Evolutionary conservation across 2,113 vertebrate genomes (phyloP), one percentile per base, ranked within the genome.

Genomic region (Sardina pilchardus): DNA sequence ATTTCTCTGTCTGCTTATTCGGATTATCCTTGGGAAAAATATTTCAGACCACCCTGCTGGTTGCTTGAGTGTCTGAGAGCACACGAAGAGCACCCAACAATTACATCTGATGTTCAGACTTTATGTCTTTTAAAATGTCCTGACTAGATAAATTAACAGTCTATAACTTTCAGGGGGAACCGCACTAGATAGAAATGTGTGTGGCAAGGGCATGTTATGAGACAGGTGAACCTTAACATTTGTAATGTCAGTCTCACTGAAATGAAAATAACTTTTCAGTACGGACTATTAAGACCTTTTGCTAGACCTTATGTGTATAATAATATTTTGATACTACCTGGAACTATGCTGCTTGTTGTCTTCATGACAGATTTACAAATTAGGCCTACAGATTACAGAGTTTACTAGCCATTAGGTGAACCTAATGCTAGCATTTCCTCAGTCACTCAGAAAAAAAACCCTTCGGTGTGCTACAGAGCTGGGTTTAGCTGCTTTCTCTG

Each of bases 401-500:
- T 1, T 24, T 24, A 5, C 53, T 59, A 19, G 4, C 21, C 53
- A 39, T 78, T 30, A 78, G 10, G 71, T 36, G 71, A 39, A 78
- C 12, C 10, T 78, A 78, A 78, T 78, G 71, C 30, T 36, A 3
- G 30, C 34, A 78, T 78, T 78, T 78, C 71, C 26, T 78, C 71
- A 78, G 26, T 10, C 71, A 36, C 30, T 36, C 71, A 39, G 71
- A 34, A 16, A 34, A 83, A 42, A 85, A 45, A 30, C 39, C 21
- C 56, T 81, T 87, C 26, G 30, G 80, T 86, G 53, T 89, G n/a
- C 59, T 84, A 56, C 78, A 82, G 85, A 86, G 86, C 87, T 84
- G 17, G 83, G 88, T 83, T 85, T 50, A 84, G 85, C 84, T 89
- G 89, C 86, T 75, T 84, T 86, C 71, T 78, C 71, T 83, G 86